phyloP scores from a whole-genome alignment of 2,797 vertebrate genomes.

The Bucorvus abyssinicus region DNA sequence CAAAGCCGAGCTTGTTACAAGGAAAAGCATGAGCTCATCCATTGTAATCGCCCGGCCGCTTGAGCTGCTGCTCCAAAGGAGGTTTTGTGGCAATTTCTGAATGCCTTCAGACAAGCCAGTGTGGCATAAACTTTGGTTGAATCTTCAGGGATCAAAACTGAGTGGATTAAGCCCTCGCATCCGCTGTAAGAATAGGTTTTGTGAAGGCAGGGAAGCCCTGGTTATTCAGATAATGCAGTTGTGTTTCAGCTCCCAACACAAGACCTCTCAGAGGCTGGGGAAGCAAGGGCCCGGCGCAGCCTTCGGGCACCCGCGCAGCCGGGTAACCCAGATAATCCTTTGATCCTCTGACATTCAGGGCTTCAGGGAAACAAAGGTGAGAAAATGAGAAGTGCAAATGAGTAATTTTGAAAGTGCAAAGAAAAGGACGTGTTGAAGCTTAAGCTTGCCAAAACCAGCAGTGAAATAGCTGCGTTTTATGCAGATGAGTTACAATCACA shows the following conservation, averaged over 20 bases:
- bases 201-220: neutral
- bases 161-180: constrained; percentile 42
- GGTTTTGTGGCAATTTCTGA: constrained; percentile 60
- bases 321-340: neutral
- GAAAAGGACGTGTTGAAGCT: neutral
- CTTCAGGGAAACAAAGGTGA: constrained; percentile 35
- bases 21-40: constrained; percentile 65
- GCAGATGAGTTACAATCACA: constrained; percentile 8
- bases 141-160: constrained; percentile 52
- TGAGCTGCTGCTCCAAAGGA: constrained; percentile 51
- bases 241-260: neutral
- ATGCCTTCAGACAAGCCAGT: constrained; percentile 53
- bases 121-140: constrained; percentile 40
- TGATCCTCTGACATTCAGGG: constrained; percentile 18
- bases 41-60: constrained; percentile 41
- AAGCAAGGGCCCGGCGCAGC: neutral
- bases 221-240: constrained; percentile 10
- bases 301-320: neutral
- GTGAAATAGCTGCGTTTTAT: constrained; percentile 19
- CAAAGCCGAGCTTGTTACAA: constrained; percentile 54
- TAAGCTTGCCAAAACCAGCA: constrained; percentile 6
- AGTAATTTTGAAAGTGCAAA: neutral
- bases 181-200: constrained; percentile 25
- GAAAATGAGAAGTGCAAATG: constrained; percentile 38
- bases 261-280: neutral